phyloP scores from a whole-genome alignment of 2,888 invertebrate species.

The Amphiduros pacificus region DNA sequence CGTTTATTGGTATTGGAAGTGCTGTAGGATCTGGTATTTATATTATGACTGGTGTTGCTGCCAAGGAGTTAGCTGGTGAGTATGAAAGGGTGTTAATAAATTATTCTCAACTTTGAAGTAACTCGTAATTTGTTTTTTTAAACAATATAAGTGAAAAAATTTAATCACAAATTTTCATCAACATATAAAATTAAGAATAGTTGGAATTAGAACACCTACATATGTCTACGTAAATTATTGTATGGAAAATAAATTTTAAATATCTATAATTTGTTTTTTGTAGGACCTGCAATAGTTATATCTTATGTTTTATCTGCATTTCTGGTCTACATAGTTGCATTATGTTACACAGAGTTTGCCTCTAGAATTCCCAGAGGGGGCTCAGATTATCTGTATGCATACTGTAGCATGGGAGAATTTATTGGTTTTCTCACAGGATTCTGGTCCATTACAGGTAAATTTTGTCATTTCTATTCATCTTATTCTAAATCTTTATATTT shows the following conservation, averaged over 20 bases:
- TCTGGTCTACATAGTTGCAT: constrained; percentile 60
- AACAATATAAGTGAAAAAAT: too few species aligned
- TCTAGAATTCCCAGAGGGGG: constrained; percentile 61
- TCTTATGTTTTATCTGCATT: constrained; percentile 71
- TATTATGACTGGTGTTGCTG: constrained; percentile 68
- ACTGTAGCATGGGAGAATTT: constrained; percentile 88
- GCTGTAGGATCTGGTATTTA: constrained; percentile 96
- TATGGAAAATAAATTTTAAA: neutral
- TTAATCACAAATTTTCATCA: too few species aligned
- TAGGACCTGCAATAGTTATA: constrained; percentile 54
- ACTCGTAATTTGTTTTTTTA: too few species aligned
- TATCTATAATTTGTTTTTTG: neutral
- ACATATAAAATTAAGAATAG: too few species aligned
- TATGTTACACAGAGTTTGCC: constrained; percentile 59
- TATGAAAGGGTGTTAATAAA: too few species aligned
- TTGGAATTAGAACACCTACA: too few species aligned
- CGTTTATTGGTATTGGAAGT: constrained; percentile 86
- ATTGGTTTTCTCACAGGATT: constrained; percentile 85
- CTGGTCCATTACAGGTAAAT: too few species aligned
- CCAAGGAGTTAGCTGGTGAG: constrained; percentile 38
- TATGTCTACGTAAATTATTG: too few species aligned
- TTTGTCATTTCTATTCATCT: too few species aligned
- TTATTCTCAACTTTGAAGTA: too few species aligned
- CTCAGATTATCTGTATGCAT: constrained; percentile 89
- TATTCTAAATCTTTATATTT: too few species aligned